Evolutionary conservation across 2,888 invertebrate species (phyloP).

Genomic region (Caenorhabditis drosophilae): DNA sequence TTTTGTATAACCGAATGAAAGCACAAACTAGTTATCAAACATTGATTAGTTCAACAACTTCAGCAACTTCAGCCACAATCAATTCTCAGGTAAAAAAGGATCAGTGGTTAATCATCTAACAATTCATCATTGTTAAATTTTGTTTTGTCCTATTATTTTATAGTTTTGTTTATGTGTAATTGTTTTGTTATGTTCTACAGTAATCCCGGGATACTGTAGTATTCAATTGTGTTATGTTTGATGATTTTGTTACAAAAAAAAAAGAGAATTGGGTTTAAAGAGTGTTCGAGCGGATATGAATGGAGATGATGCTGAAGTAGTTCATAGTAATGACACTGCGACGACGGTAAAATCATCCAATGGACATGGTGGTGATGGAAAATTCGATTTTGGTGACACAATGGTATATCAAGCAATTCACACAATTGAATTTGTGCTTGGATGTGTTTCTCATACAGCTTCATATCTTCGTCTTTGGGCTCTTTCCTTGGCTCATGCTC

Average conservation of each 20-base stretch:
- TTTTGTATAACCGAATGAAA: conserved; percentile 25
- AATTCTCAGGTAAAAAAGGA: no score
- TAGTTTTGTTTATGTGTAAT: no score
- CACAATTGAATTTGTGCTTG: conserved; percentile 69
- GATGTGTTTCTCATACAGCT: conserved; percentile 69
- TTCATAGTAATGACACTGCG: conserved; percentile 40
- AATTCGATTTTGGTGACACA: conserved; percentile 65
- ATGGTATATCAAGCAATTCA: conserved; percentile 69
- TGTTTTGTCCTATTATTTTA: no score
- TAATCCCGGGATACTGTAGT: no score
- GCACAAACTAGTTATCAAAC: conserved; percentile 10
- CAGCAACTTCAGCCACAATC: no score
- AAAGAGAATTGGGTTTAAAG: conserved; percentile 44
- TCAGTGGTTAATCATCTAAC: no score
- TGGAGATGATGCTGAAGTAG: conserved; percentile 66
- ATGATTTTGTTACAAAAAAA: no score
- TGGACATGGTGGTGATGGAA: conserved; percentile 61
- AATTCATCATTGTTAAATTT: no score
- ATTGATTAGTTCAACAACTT: no score
- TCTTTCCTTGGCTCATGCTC: conserved; percentile 68
- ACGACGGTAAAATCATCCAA: conserved; percentile 6
- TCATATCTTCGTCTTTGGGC: conserved; percentile 70
- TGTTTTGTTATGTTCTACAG: no score
- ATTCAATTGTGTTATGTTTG: no score
- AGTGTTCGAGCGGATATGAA: conserved; percentile 68